Evolutionary conservation across 2,888 invertebrate species (phyloP).

Genomic region (Spodoptera picta): DNA sequence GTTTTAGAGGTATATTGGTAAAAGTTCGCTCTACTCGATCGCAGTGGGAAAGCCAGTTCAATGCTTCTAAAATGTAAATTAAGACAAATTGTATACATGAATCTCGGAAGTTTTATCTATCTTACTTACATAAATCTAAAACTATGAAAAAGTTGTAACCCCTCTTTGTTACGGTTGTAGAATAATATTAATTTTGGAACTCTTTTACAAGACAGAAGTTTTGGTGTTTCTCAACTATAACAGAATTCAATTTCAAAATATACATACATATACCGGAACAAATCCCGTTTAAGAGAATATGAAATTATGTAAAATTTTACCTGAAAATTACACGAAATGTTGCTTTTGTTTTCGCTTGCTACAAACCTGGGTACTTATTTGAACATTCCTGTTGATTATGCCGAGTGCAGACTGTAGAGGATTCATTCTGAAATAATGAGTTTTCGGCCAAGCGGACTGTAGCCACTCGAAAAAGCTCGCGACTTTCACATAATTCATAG

Average conservation of each 20-base stretch:
- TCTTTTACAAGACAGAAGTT: slow-evolving; percentile 20
- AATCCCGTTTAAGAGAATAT: slow-evolving; percentile 7
- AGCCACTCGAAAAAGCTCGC: slow-evolving; percentile 12
- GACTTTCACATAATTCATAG: slow-evolving; percentile 26
- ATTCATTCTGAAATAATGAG: slow-evolving; percentile 8
- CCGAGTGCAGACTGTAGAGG: slow-evolving; percentile 2
- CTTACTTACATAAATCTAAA: slow-evolving; percentile 13
- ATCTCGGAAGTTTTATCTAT: slow-evolving; percentile 6
- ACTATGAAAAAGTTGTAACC: slow-evolving; percentile 21
- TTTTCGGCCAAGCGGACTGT: too few species aligned
- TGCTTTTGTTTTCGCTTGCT: slow-evolving; percentile 3
- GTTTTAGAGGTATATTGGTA: too few species aligned
- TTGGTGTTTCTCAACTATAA: slow-evolving; percentile 24
- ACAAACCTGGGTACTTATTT: slow-evolving; percentile 14
- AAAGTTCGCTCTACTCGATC: too few species aligned
- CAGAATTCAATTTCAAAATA: slow-evolving; percentile 5
- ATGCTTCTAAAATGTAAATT: too few species aligned
- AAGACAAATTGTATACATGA: too few species aligned
- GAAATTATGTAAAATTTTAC: slow-evolving; percentile 29
- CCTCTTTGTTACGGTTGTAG: slow-evolving; percentile 11
- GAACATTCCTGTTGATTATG: slow-evolving; percentile 9
- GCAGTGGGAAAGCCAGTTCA: too few species aligned
- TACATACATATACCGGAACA: neutral
- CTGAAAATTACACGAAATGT: slow-evolving; percentile 18
- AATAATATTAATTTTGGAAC: slow-evolving; percentile 23